Evolutionary conservation across 2,797 vertebrate species (phyloP).

Genomic region (Thunnus albacares): DNA sequence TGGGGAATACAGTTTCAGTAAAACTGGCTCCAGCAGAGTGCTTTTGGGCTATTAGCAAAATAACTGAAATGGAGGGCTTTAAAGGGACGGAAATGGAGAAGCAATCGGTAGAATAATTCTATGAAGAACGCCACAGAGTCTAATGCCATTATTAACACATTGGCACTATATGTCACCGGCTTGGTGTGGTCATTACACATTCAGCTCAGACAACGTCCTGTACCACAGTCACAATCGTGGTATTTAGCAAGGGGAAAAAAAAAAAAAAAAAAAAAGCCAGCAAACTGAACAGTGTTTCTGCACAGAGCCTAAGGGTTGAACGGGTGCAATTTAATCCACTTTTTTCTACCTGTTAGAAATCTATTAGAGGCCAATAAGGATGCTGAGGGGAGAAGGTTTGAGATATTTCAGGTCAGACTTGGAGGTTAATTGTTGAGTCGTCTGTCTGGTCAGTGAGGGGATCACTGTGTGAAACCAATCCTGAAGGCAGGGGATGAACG

Average conservation of each 20-base stretch:
- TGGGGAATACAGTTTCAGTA: conserved; percentile 58
- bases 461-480: conserved; percentile 81
- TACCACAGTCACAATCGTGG: conserved; percentile 44
- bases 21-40: conserved; percentile 72
- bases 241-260: conserved; percentile 42
- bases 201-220: conserved; percentile 41
- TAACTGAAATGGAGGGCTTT: conserved; percentile 57
- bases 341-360: conserved; percentile 78
- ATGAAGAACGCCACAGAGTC: conserved; percentile 30
- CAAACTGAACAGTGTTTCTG: conserved; percentile 63
- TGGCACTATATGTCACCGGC: conserved; percentile 26
- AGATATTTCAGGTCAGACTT: conserved; percentile 84
- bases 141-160: conserved; percentile 59
- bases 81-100: conserved; percentile 46
- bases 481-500: conserved; percentile 76
- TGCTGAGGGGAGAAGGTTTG: conserved; percentile 70
- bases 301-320: conserved; percentile 48
- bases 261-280: conserved; percentile 38
- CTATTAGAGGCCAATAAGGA: conserved; percentile 80
- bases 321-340: conserved; percentile 72
- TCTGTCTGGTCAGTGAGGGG: conserved; percentile 80
- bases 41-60: conserved; percentile 67
- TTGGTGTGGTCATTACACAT: conserved; percentile 20
- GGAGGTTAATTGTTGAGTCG: conserved; percentile 85
- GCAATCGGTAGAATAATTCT: conserved; percentile 49